Base-by-base conservation (phyloP, 64 coral and sea anemone species). In the Stichodactyla helianthus region DNA sequence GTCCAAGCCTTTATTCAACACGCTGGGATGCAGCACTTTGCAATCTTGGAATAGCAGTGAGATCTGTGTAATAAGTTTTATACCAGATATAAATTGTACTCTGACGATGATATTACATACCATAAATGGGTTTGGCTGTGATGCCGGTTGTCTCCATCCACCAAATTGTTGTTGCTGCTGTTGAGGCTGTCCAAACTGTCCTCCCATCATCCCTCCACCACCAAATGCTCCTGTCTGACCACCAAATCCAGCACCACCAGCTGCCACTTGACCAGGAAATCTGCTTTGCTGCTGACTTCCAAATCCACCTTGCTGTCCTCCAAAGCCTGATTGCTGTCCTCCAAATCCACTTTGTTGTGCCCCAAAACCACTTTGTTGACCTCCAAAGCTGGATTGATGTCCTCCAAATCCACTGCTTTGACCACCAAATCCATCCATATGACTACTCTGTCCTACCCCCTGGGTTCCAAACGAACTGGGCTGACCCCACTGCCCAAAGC, bases 51-150 rank as follows among this genome's bases (percentile, higher is more conserved):
- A 44, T 44, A 44, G 35, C 35, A 44, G 35, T 44, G 35, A 44
- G 35, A 44, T 44, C 35, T 44, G 35, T 44, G 35, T 44, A 44
- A 44, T 44, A 44, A 44, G 35, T 44, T 44, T 44, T 44, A 44
- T 44, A 44, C 35, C 35, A 44, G 35, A 1, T 2, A 44, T 44
- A 44, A 44, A 44, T 44, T 44, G 35, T 44, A 44, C 35, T 10
- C 56, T 12, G 9, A 59, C 6, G 56, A 16, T 65, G 0, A 7
- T 7, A 65, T 35, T 35, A 83, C 93, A 65, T 89, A 99, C 97
- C 97, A 95, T 95, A 85, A 99, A 99, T 76, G 97, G 97, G 57
- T 99, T 99, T 51, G 93, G 71, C 8, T 99, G 97, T 52, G 85
- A 88, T 27, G 64, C 79, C 55, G 95, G 97, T 87, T 98, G 95